Conservation (phyloP, 1,140 invertebrate genomes). For the Drosophila serrata region DNA sequence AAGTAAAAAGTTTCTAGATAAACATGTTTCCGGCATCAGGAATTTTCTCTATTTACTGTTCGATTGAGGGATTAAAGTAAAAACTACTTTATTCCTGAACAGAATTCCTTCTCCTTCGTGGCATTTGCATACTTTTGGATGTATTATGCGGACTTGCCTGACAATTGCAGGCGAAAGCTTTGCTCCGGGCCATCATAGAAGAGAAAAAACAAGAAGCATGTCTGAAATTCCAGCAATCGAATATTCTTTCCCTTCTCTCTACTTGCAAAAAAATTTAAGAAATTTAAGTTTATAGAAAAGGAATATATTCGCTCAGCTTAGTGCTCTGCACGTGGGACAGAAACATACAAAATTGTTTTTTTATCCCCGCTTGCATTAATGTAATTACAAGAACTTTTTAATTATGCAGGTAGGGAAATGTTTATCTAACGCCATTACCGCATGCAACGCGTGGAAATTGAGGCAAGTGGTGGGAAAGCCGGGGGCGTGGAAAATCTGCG, state of each 20-base stretch:
- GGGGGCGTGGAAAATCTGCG: conserved; percentile 12
- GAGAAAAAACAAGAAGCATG: not conserved
- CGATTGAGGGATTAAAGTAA: conserved; percentile 52
- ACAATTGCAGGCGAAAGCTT: conserved; percentile 8
- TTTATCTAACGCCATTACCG: conserved; percentile 40
- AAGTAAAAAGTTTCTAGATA: conserved; percentile 10
- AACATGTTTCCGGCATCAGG: conserved; percentile 21
- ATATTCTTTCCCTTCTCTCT: not conserved
- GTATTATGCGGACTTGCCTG: conserved; percentile 18
- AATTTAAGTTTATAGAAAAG: not conserved
- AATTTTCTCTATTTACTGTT: conserved; percentile 55
- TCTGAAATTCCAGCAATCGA: conserved; percentile 5
- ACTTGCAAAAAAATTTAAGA: not conserved
- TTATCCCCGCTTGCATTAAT: conserved; percentile 9
- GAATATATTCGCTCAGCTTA: too few species aligned
- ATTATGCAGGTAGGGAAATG: conserved; percentile 47
- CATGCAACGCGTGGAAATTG: conserved; percentile 47
- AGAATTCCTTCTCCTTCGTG: not conserved
- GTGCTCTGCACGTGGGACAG: conserved; percentile 4
- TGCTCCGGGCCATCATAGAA: not conserved
- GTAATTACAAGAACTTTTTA: conserved; percentile 24
- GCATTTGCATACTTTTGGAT: conserved; percentile 2
- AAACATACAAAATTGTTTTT: conserved; percentile 12
- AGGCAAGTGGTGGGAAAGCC: conserved; percentile 32
- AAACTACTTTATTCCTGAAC: not conserved